phyloP scores from a whole-genome alignment of 1,140 invertebrate species.

The Penaeus chinensis region DNA sequence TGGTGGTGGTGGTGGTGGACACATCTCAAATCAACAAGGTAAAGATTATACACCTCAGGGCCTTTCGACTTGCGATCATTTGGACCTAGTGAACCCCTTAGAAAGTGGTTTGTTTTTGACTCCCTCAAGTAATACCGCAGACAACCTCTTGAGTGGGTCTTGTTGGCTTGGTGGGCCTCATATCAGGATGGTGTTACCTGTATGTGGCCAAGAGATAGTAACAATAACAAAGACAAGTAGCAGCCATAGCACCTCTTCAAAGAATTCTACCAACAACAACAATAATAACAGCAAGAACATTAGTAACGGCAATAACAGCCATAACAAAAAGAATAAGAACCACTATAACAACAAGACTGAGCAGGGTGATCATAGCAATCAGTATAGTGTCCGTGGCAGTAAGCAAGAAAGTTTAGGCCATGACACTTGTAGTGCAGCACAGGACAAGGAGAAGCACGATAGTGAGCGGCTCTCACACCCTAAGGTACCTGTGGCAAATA shows the following conservation, averaged over 20 bases:
- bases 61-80: too few relatives aligned
- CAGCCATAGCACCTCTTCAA: slow-evolving; percentile 3
- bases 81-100: background rate
- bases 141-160: background rate
- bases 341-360: slow-evolving; percentile 24
- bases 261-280: slow-evolving; percentile 4
- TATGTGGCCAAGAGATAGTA: slow-evolving; percentile 14
- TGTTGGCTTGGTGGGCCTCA: slow-evolving; percentile 5
- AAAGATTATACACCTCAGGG: too few relatives aligned
- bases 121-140: background rate
- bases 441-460: background rate
- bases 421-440: background rate
- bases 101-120: background rate
- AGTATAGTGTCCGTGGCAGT: background rate
- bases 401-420: background rate
- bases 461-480: background rate
- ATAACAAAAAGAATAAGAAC: background rate
- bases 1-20: background rate
- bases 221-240: background rate
- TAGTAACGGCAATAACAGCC: slow-evolving; percentile 20
- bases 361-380: background rate
- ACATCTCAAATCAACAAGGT: too few relatives aligned
- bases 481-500: slow-evolving; percentile 5
- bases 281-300: slow-evolving; percentile 28
- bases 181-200: slow-evolving; percentile 53